phyloP scores from a whole-genome alignment of 2,888 invertebrate species.

The Alitta virens region DNA sequence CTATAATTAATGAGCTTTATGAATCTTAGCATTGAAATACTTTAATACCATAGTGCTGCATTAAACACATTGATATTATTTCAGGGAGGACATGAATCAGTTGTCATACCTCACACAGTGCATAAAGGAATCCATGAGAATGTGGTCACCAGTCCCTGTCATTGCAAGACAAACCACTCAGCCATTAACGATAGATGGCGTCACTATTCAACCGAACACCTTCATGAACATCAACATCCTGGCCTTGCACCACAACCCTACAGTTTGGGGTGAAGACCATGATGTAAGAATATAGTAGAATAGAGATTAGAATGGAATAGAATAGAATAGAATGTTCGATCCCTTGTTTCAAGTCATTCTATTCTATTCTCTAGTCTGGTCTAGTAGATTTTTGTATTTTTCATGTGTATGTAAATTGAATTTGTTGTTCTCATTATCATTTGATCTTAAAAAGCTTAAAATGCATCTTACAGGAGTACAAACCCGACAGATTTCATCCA shows the following conservation, averaged over 20 bases:
- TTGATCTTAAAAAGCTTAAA: too few species aligned
- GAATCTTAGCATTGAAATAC: too few species aligned
- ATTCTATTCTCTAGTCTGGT: too few species aligned
- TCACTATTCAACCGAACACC: slow-evolving; percentile 33
- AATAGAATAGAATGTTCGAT: too few species aligned
- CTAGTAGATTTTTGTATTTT: too few species aligned
- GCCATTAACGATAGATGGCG: neutral
- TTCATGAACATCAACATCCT: slow-evolving; percentile 37
- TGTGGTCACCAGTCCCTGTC: neutral
- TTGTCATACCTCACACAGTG: neutral
- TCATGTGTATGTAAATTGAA: too few species aligned
- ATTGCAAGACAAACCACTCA: neutral
- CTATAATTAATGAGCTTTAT: too few species aligned
- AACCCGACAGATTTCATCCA: neutral
- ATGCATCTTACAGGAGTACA: neutral
- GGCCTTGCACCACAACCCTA: slow-evolving; percentile 39
- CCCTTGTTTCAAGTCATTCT: too few species aligned
- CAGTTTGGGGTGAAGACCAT: slow-evolving; percentile 36
- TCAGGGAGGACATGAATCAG: slow-evolving; percentile 1
- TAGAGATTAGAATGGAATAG: too few species aligned
- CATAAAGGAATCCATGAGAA: slow-evolving; percentile 1
- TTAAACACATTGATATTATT: too few species aligned
- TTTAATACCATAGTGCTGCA: too few species aligned
- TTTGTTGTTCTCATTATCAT: too few species aligned
- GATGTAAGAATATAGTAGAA: slow-evolving; percentile 2